Conservation (phyloP, 2,888 invertebrate species). For the Drosophila anomalata region DNA sequence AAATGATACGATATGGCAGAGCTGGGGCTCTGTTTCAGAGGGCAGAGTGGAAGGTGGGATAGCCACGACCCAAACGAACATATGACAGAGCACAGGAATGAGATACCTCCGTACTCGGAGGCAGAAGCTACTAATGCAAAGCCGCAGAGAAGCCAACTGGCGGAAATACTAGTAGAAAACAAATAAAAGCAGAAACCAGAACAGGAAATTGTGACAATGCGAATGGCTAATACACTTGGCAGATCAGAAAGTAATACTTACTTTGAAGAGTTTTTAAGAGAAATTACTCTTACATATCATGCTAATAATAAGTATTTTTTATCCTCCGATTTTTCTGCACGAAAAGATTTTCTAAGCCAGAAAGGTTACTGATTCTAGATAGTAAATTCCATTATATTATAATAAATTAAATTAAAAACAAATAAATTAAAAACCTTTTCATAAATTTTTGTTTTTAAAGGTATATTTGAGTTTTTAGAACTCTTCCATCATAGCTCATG, state of each 20-base stretch:
- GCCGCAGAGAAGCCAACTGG: slow-evolving; percentile 50
- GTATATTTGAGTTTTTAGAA: too few relatives aligned
- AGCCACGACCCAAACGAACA: slow-evolving; percentile 27
- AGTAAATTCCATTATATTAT: too few relatives aligned
- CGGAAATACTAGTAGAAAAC: slow-evolving; percentile 46
- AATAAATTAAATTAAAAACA: too few relatives aligned
- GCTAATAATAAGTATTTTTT: too few relatives aligned
- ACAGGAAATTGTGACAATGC: slow-evolving; percentile 25
- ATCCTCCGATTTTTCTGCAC: too few relatives aligned
- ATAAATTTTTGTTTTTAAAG: too few relatives aligned
- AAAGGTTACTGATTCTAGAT: too few relatives aligned
- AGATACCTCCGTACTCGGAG: slow-evolving; percentile 33
- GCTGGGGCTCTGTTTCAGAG: slow-evolving; percentile 1
- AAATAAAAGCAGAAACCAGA: slow-evolving; percentile 27
- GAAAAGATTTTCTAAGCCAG: too few relatives aligned
- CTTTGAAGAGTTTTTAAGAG: not conserved
- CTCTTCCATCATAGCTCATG: too few relatives aligned
- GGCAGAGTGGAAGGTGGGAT: slow-evolving; percentile 8
- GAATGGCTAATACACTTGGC: slow-evolving; percentile 21
- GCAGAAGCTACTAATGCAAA: slow-evolving; percentile 62
- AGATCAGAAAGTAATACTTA: not conserved
- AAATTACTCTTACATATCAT: not conserved
- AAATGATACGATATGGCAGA: slow-evolving; percentile 12
- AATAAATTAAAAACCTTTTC: too few relatives aligned
- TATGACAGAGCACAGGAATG: slow-evolving; percentile 23